Evolutionary conservation across 2,888 invertebrate species (phyloP), one percentile per base, ranked within the genome.

Genomic region (Tetramorium bicarinatum): DNA sequence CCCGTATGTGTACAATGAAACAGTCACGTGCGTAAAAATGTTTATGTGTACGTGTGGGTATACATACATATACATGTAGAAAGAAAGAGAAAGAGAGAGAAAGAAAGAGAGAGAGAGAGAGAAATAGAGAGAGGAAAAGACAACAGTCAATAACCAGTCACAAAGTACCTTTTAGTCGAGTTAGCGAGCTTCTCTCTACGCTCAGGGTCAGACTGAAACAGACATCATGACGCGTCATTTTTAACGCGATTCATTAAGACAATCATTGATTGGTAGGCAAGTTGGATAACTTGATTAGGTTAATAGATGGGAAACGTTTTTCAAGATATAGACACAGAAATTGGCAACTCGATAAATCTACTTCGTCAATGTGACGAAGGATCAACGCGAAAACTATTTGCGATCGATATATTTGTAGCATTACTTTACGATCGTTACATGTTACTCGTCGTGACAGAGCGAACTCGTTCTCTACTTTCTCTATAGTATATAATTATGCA

Each of bases 121-220:
- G 66, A 82, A 25, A 87, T 72, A 88, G 86, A 76, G 38, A 47
- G 47, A 64, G 41, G 64, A 56, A 71, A 54, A 64, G 41, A 91
- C 89, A 92, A 92, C 91, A 90, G 89, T 92, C 92, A 94, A 93
- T 94, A 95, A 93, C 94, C 94, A 94, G 93, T 94, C 93, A 94
- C 94, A 94, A 94, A 94, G 94, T 94, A 94, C 95, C 94, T 95
- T 94, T 94, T 94, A 92, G 94, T 93, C 94, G 94, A 94, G 91
- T 94, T 93, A 94, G 94, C 94, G 94, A 95, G 94, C 93, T 94
- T 94, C 94, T 94, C 94, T 94, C 93, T 93, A 94, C 93, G 93
- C 94, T 94, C 94, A 93, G 94, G 94, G 92, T 94, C 94, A 94
- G 93, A 94, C 95, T 95, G 95, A 95, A 95, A 95, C 95, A 95